Evolutionary conservation across 2,113 vertebrate genomes (phyloP).

Genomic region (Halichoeres trimaculatus): DNA sequence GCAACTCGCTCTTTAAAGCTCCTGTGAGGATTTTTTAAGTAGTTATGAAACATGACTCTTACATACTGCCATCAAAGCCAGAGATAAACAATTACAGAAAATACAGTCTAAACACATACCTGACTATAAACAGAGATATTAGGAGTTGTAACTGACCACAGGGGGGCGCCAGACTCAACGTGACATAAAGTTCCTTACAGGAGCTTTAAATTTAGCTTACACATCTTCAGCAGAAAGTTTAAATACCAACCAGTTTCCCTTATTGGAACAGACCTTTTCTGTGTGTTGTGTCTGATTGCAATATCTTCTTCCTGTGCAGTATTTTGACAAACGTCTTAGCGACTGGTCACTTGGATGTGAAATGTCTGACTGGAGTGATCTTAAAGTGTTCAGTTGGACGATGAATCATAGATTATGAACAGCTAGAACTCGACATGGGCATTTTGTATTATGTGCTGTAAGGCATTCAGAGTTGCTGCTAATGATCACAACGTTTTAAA

Average conservation of each 20-base stretch:
- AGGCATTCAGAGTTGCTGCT: conserved; percentile 46
- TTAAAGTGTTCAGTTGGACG: conserved; percentile 13
- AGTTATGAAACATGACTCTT: too few relatives aligned
- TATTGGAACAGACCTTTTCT: conserved; percentile 46
- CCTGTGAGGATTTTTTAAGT: too few relatives aligned
- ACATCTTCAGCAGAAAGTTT: too few relatives aligned
- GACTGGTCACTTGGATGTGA: conserved; percentile 1
- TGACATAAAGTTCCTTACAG: too few relatives aligned
- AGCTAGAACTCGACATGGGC: conserved; percentile 10
- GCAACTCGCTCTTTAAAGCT: background rate
- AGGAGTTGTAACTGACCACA: too few relatives aligned
- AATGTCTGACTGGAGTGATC: background rate
- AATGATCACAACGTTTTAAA: conserved; percentile 29
- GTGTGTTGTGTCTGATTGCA: conserved; percentile 11
- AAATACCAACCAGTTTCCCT: background rate
- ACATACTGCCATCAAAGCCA: too few relatives aligned
- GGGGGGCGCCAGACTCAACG: too few relatives aligned
- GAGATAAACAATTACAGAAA: too few relatives aligned
- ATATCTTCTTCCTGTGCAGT: conserved; percentile 44
- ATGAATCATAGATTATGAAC: conserved; percentile 4
- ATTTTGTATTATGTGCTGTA: conserved; percentile 31
- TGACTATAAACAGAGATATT: too few relatives aligned
- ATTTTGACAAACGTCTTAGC: conserved; percentile 18
- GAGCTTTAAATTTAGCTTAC: too few relatives aligned
- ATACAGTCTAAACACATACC: too few relatives aligned